Percentiles rank a stretch among this genome's conserved stretches.
Conservation (phyloP, 2,888 invertebrate genomes). For the Oligia strigilis region DNA sequence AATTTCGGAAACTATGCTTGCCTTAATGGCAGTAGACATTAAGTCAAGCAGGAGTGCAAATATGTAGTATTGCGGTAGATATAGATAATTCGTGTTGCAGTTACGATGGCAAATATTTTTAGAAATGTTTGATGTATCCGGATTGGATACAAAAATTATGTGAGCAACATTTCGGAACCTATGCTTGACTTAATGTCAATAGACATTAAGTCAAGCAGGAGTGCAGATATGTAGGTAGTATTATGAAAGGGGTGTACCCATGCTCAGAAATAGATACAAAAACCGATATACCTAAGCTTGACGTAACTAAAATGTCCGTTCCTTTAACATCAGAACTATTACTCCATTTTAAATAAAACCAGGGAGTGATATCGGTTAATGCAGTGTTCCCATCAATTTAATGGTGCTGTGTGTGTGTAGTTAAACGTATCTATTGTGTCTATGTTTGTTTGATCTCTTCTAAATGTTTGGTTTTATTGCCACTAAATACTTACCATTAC, state of each 20-base stretch:
- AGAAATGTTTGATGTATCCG: background rate
- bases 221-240: background rate
- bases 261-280: background rate
- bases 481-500: constrained; percentile 53
- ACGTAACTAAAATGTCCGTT: background rate
- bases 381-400: constrained; percentile 68
- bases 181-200: background rate
- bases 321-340: background rate
- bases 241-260: background rate
- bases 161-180: background rate
- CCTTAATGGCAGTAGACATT: too few relatives aligned
- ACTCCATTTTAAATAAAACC: constrained; percentile 8
- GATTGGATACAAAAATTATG: background rate
- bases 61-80: background rate
- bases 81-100: background rate
- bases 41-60: background rate
- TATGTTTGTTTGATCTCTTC: constrained; percentile 73
- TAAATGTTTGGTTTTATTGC: constrained; percentile 77
- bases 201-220: background rate
- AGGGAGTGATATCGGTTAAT: constrained; percentile 4
- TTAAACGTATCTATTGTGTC: constrained; percentile 75
- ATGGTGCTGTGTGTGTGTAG: constrained; percentile 68
- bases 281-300: background rate
- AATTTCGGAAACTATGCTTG: background rate
- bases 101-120: background rate